Percentiles rank a stretch among this genome's conserved stretches.
phyloP scores from a whole-genome alignment of 2,888 invertebrate species.

The Teleiodes luculella region DNA sequence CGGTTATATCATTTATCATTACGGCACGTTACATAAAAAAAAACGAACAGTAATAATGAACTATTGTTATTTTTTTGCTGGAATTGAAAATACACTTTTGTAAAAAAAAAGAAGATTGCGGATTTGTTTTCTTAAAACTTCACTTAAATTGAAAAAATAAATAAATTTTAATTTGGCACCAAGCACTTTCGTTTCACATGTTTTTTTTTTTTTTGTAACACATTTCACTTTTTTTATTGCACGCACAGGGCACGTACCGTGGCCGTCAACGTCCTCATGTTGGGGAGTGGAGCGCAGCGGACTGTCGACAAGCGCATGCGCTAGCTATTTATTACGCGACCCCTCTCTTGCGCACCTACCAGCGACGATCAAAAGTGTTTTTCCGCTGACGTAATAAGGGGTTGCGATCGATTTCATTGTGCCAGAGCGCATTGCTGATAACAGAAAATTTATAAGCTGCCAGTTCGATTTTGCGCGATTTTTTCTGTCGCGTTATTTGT shows the following conservation, averaged over 20 bases:
- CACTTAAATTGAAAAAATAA: too few relatives aligned
- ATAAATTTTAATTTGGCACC: not conserved
- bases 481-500: too few relatives aligned
- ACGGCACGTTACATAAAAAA: too few relatives aligned
- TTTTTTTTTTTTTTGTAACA: not conserved
- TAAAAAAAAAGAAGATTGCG: too few relatives aligned
- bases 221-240: slow-evolving; percentile 21
- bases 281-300: slow-evolving; percentile 50
- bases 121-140: too few relatives aligned
- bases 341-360: slow-evolving; percentile 46
- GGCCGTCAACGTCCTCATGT: slow-evolving; percentile 64
- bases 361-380: slow-evolving; percentile 21
- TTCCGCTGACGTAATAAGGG: slow-evolving; percentile 19
- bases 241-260: slow-evolving; percentile 57
- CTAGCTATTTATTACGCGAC: slow-evolving; percentile 54
- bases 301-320: slow-evolving; percentile 44
- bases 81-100: too few relatives aligned
- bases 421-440: not conserved
- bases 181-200: not conserved
- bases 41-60: too few relatives aligned
- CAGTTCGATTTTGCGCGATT: not conserved
- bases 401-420: not conserved
- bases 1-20: too few relatives aligned
- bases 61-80: too few relatives aligned
- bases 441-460: not conserved